Evolutionary conservation across 2,797 vertebrate species (phyloP).

Genomic region (Meda fulgida): DNA sequence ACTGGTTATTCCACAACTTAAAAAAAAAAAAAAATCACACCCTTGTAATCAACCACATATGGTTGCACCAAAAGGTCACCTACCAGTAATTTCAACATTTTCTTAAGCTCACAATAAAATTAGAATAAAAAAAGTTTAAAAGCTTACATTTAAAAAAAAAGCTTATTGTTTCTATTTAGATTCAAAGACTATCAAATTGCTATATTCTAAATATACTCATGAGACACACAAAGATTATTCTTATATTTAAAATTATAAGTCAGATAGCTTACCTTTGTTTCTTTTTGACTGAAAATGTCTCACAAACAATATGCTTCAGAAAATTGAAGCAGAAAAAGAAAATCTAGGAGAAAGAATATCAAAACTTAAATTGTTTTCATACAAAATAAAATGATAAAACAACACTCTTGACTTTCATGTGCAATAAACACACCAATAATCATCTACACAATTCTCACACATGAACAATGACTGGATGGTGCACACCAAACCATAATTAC

Average conservation of each 20-base stretch:
- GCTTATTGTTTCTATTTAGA: no score
- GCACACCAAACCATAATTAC: not conserved
- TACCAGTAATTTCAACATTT: no score
- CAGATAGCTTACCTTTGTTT: slow-evolving; percentile 84
- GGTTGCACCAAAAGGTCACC: no score
- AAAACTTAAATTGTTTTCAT: not conserved
- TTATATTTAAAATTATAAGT: not conserved
- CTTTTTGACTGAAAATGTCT: slow-evolving; percentile 93
- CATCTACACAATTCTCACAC: not conserved
- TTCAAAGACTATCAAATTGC: no score
- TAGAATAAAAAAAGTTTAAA: no score
- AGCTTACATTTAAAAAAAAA: no score
- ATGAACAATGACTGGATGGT: not conserved
- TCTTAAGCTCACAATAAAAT: no score
- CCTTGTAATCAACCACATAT: no score
- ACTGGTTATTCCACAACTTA: no score
- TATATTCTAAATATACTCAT: no score
- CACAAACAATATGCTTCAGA: slow-evolving; percentile 99
- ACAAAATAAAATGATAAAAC: not conserved
- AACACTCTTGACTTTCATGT: not conserved
- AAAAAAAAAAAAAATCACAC: no score
- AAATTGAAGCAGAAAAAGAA: slow-evolving; percentile 99
- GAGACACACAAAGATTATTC: not conserved
- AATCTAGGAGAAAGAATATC: slow-evolving; percentile 80
- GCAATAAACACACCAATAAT: not conserved